These are phyloP conservation scores for Papilio aristodemus DNA, from an alignment of 1,140 invertebrate species.

Conservation along the genomic window DNA sequence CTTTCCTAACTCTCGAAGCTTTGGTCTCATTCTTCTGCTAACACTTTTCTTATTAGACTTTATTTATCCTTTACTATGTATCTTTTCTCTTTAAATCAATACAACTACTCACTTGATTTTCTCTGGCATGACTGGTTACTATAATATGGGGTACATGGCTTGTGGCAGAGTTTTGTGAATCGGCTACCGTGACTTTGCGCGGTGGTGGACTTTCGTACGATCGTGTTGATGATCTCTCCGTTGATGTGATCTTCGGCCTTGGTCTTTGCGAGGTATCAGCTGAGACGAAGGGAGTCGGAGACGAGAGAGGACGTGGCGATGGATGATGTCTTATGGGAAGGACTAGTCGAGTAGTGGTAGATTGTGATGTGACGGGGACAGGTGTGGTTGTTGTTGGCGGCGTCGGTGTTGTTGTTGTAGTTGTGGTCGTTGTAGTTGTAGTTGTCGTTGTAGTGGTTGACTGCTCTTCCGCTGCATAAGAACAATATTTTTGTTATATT, in stretches of 20 bases:
- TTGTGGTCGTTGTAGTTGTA: constrained; percentile 60
- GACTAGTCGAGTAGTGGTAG: constrained; percentile 47
- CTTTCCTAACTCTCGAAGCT: too few species aligned
- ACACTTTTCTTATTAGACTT: too few species aligned
- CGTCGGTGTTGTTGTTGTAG: constrained; percentile 49
- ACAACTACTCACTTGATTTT: constrained; percentile 67
- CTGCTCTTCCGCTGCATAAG: constrained; percentile 54
- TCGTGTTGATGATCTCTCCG: constrained; percentile 64
- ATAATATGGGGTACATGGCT: constrained; percentile 81
- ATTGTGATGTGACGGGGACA: constrained; percentile 30
- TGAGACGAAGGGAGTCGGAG: constrained; percentile 51
- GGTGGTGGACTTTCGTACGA: constrained; percentile 57
- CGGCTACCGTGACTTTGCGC: constrained; percentile 58
- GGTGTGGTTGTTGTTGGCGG: constrained; percentile 45
- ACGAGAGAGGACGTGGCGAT: constrained; percentile 44
- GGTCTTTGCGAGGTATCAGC: constrained; percentile 46
- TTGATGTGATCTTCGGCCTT: constrained; percentile 55
- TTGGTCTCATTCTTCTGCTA: too few species aligned
- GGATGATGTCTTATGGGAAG: constrained; percentile 49
- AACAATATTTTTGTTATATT: not conserved
- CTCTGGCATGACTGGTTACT: constrained; percentile 84
- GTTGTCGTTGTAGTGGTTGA: constrained; percentile 53
- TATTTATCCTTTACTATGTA: too few species aligned
- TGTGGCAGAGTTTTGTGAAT: constrained; percentile 62
- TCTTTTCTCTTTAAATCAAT: not conserved